A percentile compares a stretch with the other conserved stretches of the same genome.
phyloP scores from a whole-genome alignment of 1,140 invertebrate genomes.

The Rhyzopertha dominica region DNA sequence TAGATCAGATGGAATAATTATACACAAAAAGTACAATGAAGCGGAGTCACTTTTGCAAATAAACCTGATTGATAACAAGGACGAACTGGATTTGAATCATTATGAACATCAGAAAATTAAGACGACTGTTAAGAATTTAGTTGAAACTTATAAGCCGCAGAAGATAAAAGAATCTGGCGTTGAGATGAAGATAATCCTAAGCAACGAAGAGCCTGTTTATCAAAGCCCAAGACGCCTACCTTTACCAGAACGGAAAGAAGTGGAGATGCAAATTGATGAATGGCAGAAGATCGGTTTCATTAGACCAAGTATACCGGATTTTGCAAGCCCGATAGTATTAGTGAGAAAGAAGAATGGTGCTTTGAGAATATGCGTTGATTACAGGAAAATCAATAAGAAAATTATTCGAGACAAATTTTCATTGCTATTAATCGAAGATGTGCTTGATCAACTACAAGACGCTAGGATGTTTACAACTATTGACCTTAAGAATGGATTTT shows the following conservation, averaged over 20 bases:
- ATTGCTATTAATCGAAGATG: slow-evolving; percentile 30
- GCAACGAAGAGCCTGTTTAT: slow-evolving; percentile 30
- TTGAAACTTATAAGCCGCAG: slow-evolving; percentile 14
- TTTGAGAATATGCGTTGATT: slow-evolving; percentile 50
- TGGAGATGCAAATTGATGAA: slow-evolving; percentile 34
- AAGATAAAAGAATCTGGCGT: slow-evolving; percentile 13
- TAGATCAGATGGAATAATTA: too few relatives aligned
- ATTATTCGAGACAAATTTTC: slow-evolving; percentile 37
- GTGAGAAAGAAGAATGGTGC: slow-evolving; percentile 48
- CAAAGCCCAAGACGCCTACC: slow-evolving; percentile 34
- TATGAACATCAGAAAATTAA: neutral
- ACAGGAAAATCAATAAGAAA: slow-evolving; percentile 45
- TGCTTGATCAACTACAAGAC: slow-evolving; percentile 22
- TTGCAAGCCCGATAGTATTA: slow-evolving; percentile 45
- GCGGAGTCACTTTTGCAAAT: too few relatives aligned
- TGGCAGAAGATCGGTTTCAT: slow-evolving; percentile 35
- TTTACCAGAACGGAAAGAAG: slow-evolving; percentile 22
- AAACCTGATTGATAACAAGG: slow-evolving; percentile 2
- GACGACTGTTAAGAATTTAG: slow-evolving; percentile 14
- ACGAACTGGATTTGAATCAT: neutral
- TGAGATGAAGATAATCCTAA: slow-evolving; percentile 21
- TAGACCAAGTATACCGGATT: slow-evolving; percentile 36
- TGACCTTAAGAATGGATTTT: slow-evolving; percentile 42
- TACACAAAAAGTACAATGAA: too few relatives aligned
- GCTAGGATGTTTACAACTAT: slow-evolving; percentile 27